phyloP scores from a whole-genome alignment of 2,797 vertebrate species.

The Chrysolophus pictus region DNA sequence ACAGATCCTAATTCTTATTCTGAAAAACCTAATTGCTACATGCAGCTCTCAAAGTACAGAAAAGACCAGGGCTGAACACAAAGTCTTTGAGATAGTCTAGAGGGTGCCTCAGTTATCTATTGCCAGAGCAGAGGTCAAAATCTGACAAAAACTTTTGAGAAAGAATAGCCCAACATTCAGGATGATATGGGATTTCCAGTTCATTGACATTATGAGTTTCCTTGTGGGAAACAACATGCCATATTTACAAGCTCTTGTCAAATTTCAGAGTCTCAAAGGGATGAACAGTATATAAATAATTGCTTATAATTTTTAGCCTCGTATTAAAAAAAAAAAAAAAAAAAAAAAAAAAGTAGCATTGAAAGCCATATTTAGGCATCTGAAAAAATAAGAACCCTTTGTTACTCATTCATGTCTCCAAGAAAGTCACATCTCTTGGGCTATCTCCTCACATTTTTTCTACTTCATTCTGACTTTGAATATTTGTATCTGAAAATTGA shows the following conservation, averaged over 20 bases:
- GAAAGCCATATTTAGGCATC: not conserved
- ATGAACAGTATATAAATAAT: not conserved
- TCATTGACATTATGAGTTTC: not conserved
- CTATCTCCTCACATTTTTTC: not conserved
- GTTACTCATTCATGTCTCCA: not conserved
- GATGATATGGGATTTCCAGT: not conserved
- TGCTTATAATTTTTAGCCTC: not conserved
- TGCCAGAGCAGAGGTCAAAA: not conserved
- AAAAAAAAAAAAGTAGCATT: not conserved
- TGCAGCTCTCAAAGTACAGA: too few relatives aligned
- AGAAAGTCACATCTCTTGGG: fast-evolving
- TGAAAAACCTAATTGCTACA: not conserved
- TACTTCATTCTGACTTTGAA: not conserved
- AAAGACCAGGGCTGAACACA: not conserved
- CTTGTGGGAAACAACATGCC: not conserved
- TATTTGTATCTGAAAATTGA: not conserved
- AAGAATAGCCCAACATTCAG: not conserved
- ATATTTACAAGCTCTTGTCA: not conserved
- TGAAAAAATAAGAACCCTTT: not conserved
- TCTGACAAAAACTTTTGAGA: not conserved
- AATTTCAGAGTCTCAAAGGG: not conserved
- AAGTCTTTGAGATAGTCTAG: not conserved
- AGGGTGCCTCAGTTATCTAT: not conserved
- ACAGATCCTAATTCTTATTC: not conserved
- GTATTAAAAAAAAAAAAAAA: not conserved